phyloP scores from a whole-genome alignment of 1,140 invertebrate genomes.

The Melanaphis sacchari region DNA sequence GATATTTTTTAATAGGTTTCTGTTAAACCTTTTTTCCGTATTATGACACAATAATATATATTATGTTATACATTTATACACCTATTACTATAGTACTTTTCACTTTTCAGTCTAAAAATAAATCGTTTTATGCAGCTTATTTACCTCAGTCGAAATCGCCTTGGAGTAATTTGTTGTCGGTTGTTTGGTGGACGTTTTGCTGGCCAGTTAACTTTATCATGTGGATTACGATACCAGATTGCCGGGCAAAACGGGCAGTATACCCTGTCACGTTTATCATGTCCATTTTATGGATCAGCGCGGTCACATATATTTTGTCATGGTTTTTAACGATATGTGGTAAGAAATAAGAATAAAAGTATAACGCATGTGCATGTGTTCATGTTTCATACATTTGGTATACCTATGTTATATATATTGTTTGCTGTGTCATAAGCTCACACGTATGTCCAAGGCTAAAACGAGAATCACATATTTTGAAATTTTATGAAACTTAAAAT shows the following conservation, averaged over 20 bases:
- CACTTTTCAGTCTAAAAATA: not conserved
- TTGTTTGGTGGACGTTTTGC: conserved; percentile 70
- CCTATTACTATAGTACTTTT: not conserved
- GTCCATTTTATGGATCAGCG: conserved; percentile 73
- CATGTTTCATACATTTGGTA: not conserved
- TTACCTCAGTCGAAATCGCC: not conserved
- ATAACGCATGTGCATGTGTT: not conserved
- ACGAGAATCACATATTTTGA: not conserved
- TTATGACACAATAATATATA: too few species aligned
- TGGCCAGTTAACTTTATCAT: conserved; percentile 76
- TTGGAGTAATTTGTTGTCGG: not conserved
- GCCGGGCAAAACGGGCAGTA: conserved; percentile 66
- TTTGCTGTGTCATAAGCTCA: too few species aligned
- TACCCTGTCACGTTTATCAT: conserved; percentile 72
- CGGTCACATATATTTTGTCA: conserved; percentile 71
- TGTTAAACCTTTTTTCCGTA: too few species aligned
- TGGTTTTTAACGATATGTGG: conserved; percentile 78
- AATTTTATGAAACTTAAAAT: not conserved
- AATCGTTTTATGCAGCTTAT: not conserved
- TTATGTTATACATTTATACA: too few species aligned
- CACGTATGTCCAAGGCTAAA: not conserved
- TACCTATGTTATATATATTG: too few species aligned
- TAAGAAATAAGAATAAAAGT: conserved; percentile 66
- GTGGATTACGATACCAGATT: conserved; percentile 77
- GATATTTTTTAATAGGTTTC: too few species aligned